Base-by-base conservation (phyloP, 1,140 invertebrate species). In the Augochlora pura region DNA sequence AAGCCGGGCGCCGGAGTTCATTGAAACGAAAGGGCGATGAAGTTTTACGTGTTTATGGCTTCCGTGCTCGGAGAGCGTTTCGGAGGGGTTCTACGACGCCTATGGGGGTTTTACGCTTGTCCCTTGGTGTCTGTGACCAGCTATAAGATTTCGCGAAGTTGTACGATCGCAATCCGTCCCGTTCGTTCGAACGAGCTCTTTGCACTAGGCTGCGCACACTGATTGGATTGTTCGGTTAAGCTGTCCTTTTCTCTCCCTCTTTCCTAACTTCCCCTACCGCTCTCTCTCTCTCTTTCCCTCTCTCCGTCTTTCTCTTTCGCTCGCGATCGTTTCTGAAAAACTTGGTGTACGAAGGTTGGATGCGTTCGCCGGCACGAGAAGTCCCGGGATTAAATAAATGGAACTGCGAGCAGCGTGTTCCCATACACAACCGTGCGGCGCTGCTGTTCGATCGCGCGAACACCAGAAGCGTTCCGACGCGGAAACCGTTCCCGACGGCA, bases 111-210 rank as follows among this genome's bases (percentile, higher is more conserved):
- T 12, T 54, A 7, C 18, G 59, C 63, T 14, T 68, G 39, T 38
- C 25, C 21, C 49, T 46, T 21, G 23, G 18, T 64, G 60, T 59
- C 66, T 57, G 54, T 78, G 71, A 73, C 83, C 83, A 82, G 75
- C 83, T 85, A 42, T 85, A 86, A 85, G 84, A 85, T 85, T 85
- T 86, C 83, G 76, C 64, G 80, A 86, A 86, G 83, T 86, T 85
- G 76, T 85, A 85, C 83, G 72, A 83, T 82, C 79, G 83, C 67
- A 79, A 84, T 86, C 67, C 83, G 63, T 83, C 65, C 60, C 32
- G 1, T 12, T 21, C 23, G 57, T 65, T 8, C 16, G 23, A 16
- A 39, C 65, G 32, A 23, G 14, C 49, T 52, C 46, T 64, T 78
- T 67, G 27, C 74, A 54, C 72, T 14, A 65, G 32, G 69, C 23